A percentile compares a stretch with the other conserved stretches of the same genome.
Conservation (phyloP, 2,888 invertebrate species). For the Drosophila quinaria region DNA sequence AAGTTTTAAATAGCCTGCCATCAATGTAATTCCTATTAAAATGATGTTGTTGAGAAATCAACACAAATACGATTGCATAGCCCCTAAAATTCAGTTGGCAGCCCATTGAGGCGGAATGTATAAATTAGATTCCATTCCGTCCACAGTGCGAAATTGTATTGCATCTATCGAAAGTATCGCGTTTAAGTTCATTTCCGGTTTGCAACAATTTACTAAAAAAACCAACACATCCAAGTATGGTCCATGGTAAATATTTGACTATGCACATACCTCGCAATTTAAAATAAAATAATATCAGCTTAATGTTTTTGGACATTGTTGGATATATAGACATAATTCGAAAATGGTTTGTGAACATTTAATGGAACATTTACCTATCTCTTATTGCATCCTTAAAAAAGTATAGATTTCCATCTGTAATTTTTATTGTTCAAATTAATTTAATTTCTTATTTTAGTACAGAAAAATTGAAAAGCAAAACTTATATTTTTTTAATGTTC, state of each 20-base stretch:
- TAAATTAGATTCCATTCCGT: slow-evolving; percentile 21
- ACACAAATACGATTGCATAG: not conserved
- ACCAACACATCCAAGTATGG: not conserved
- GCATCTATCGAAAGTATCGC: slow-evolving; percentile 6
- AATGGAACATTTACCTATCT: no score
- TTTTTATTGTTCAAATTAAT: no score
- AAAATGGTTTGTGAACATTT: no score
- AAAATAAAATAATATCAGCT: not conserved
- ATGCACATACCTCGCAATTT: not conserved
- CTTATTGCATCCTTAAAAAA: no score
- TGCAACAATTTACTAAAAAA: not conserved
- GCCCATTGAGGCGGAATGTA: slow-evolving; percentile 20
- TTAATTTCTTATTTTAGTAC: no score
- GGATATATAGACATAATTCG: no score
- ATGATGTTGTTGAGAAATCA: slow-evolving; percentile 7
- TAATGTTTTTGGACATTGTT: not conserved
- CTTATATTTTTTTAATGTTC: no score
- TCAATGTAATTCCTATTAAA: slow-evolving; percentile 20
- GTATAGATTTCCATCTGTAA: no score
- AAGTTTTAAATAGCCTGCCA: slow-evolving; percentile 10
- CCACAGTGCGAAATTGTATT: slow-evolving; percentile 8
- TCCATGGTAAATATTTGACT: no score
- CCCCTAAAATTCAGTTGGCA: not conserved
- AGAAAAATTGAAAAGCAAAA: no score
- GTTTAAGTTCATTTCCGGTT: slow-evolving; percentile 24